A percentile compares a stretch with the other conserved stretches of the same genome.
phyloP scores from a whole-genome alignment of 2,888 invertebrate genomes.

The Polyommatus icarus region DNA sequence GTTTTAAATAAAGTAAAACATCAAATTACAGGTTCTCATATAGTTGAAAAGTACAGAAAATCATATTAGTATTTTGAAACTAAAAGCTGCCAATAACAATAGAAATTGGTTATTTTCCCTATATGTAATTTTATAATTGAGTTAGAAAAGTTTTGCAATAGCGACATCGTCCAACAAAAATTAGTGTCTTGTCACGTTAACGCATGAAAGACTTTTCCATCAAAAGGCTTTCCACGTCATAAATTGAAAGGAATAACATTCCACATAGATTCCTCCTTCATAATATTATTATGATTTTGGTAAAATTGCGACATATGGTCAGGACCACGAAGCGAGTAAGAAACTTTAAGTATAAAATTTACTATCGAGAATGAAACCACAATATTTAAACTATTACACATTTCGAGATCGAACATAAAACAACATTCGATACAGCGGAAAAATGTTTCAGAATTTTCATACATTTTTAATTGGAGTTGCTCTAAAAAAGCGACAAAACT shows the following conservation, averaged over 20 bases:
- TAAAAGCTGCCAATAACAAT: background rate
- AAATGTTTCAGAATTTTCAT: background rate
- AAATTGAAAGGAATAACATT: slow-evolving; percentile 26
- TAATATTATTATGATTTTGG: background rate
- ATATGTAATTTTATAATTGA: slow-evolving; percentile 1
- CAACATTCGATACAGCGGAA: background rate
- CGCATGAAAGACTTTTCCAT: slow-evolving; percentile 20
- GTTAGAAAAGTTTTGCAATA: background rate
- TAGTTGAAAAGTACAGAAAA: no score
- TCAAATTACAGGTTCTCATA: no score
- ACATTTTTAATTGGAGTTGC: background rate
- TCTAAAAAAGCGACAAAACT: background rate
- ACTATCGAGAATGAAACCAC: background rate
- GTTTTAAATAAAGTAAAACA: no score
- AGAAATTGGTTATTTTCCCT: background rate
- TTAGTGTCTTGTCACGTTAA: background rate
- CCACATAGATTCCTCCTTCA: background rate
- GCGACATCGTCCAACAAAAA: background rate
- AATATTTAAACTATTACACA: background rate
- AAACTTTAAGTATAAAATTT: background rate
- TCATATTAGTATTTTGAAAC: background rate
- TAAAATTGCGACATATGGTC: background rate
- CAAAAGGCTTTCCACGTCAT: slow-evolving; percentile 29
- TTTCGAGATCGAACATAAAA: background rate
- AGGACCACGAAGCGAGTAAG: background rate